Evolutionary conservation across 2,888 invertebrate genomes (phyloP), one percentile per base, ranked within the genome.

Genomic region (Chelonus formosanus): DNA sequence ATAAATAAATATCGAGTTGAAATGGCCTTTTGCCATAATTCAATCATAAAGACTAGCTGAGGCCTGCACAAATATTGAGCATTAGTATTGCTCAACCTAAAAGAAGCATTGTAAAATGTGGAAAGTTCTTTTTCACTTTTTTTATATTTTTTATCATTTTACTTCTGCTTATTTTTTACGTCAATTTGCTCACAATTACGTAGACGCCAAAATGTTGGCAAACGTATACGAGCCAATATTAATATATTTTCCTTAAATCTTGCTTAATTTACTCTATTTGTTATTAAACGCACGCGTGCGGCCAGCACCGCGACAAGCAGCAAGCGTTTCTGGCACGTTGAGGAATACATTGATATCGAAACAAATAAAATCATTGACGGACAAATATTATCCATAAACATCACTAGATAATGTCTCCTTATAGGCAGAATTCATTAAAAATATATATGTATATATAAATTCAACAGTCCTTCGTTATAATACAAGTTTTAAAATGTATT

Each of bases 31-130:
- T 73, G 75, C 78, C 78, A 79, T 76, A 20, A 20, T 76, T 78
- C 75, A 76, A 76, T 77, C 77, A 71, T 78, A 80, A 65, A 79
- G 82, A 82, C 82, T 82, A 82, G 82, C 78, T 80, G 81, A 82
- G 82, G 82, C 82, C 82, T 80, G 79, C 78, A 76, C 77, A 73
- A 73, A 70, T 68, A 70, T 74, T 63, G 55, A 44, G 56, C 56
- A 35, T 32, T 55, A 40, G 7, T 40, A 40, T 44, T 31, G 45
- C 32, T n/a, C 8, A 48, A 59, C 47, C 7, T 34, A 59, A 58
- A n/a, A 36, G 48, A 7, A 59, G 20, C 20, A 20, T 20, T 20
- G 8, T 20, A 5, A 5, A 7, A 35, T 48, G 4, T 48, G n/a
- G 6, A 48, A 48, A 48, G 48, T 48, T 44, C 3, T 8, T 44